A percentile compares a stretch with the other conserved stretches of the same genome.
These are phyloP conservation scores for Eilema depressum DNA, from an alignment of 2,888 invertebrate species.

Conservation along the genomic window DNA sequence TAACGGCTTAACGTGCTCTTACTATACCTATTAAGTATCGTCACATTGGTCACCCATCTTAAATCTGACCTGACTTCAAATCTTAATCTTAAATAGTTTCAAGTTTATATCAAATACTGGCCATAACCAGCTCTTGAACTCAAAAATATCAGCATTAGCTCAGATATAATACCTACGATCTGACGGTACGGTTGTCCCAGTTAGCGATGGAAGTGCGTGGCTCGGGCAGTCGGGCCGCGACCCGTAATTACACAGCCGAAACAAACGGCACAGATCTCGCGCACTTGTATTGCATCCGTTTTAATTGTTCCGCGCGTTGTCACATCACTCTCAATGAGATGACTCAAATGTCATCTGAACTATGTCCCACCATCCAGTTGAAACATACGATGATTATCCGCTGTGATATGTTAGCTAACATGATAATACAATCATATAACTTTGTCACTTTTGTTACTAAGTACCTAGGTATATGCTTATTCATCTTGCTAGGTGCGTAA, in stretches of 20 bases:
- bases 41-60: no score
- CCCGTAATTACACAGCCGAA: constrained; percentile 81
- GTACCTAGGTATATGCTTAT: not conserved
- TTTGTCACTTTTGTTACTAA: not conserved
- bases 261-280: constrained; percentile 77
- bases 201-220: constrained; percentile 66
- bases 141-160: constrained; percentile 15
- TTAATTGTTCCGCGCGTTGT: constrained; percentile 76
- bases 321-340: constrained; percentile 61
- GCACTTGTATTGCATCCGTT: constrained; percentile 62
- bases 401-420: constrained; percentile 29
- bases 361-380: constrained; percentile 13
- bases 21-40: no score
- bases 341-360: constrained; percentile 48
- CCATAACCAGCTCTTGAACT: constrained; percentile 20
- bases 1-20: no score
- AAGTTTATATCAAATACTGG: not conserved
- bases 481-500: not conserved
- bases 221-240: constrained; percentile 73
- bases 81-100: no score
- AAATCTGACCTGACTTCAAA: no score
- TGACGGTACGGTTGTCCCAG: constrained; percentile 28
- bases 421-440: not conserved
- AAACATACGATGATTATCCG: constrained; percentile 11
- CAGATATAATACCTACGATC: constrained; percentile 20